phyloP scores from a whole-genome alignment of 2,797 vertebrate species.

The Australoheros facetus region DNA sequence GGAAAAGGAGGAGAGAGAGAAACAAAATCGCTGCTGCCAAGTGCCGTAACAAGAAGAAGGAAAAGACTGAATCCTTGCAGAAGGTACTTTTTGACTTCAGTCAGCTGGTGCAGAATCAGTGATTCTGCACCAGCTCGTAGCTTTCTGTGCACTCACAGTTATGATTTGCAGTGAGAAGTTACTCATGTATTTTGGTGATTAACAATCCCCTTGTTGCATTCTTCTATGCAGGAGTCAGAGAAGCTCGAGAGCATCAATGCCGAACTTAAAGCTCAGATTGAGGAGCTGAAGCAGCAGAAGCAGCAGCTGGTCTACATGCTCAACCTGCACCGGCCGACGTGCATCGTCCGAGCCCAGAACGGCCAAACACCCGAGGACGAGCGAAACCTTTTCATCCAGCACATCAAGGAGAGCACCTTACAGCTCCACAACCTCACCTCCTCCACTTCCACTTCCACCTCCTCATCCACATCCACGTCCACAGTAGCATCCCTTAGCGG shows the following conservation, averaged over 20 bases:
- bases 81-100: slow-evolving; percentile 77
- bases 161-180: not conserved
- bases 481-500: slow-evolving; percentile 8
- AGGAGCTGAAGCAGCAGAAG: slow-evolving; percentile 96
- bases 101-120: not conserved
- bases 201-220: not conserved
- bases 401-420: slow-evolving; percentile 91
- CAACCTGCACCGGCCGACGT: slow-evolving; percentile 95
- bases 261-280: slow-evolving; percentile 94
- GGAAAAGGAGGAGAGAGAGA: slow-evolving; percentile 91
- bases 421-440: slow-evolving; percentile 81
- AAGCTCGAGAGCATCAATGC: slow-evolving; percentile 94
- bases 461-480: not conserved
- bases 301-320: slow-evolving; percentile 99
- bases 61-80: slow-evolving; percentile 93
- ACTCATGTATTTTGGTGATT: not conserved
- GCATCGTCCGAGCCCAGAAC: slow-evolving; percentile 94
- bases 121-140: not conserved
- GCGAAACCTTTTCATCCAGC: slow-evolving; percentile 94
- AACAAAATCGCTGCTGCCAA: slow-evolving; percentile 97
- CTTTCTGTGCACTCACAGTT: not conserved
- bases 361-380: slow-evolving; percentile 97
- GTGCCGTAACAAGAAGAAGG: slow-evolving; percentile 97
- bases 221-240: slow-evolving; percentile 88
- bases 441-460: not conserved